Base-by-base conservation (phyloP, 2,888 invertebrate species). In the Saturnia japonica region DNA sequence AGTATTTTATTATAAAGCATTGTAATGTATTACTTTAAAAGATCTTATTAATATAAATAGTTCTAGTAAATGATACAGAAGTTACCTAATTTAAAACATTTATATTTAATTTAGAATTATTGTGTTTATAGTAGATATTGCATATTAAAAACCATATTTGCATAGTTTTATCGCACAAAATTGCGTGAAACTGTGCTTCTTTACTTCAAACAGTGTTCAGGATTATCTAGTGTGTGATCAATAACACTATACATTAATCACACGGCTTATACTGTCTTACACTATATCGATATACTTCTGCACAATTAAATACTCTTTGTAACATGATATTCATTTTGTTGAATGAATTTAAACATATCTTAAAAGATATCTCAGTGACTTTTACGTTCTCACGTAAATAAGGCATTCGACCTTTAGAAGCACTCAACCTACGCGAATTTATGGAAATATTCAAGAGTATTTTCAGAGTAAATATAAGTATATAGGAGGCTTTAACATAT, bases 401-500 rank as follows among this genome's bases (percentile, higher is more conserved):
- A 64, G n/a, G 9, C 64, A 40, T 19, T 64, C 8, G 40, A 40
- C 25, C 42, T 42, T 57, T 40, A 69, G 25, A 60, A 40, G 57
- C 60, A 43, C 51, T 54, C 54, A 11, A 34, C 34, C 40, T 28
- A 40, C 51, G n/a, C 51, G 51, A 34, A 28, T 34, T 54, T 54
- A 54, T 40, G 54, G 54, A 54, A 22, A 54, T 40, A 68, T 68
- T 25, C 22, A 68, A 25, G 54, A 54, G n/a, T 12, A 68, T 54
- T 69, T n/a, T 47, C 51, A 12, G n/a, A 1, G 12, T 45, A 64
- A 69, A 45, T 14, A 16, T 45, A 64, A 69, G 62, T 19, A 47
- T 28, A n/a, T 40, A 28, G 22, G 42, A 16, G 34, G 9, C 42
- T 42, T 69, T 70, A 70, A 70, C 70, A 54, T 66, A 70, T 62